phyloP scores from a whole-genome alignment of 2,888 invertebrate species.

The Tetrapedia diversipes region DNA sequence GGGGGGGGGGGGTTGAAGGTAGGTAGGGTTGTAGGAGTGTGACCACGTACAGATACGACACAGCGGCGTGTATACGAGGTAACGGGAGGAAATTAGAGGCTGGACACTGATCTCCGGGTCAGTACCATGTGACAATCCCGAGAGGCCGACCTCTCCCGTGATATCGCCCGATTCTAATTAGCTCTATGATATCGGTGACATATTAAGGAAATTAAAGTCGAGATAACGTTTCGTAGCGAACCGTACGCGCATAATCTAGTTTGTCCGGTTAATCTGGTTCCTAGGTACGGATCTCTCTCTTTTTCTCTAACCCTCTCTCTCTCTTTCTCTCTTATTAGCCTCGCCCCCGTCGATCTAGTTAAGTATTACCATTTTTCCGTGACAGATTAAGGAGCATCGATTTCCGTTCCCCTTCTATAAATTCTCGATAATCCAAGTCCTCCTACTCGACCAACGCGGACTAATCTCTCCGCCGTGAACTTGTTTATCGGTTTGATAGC shows the following conservation, averaged over 20 bases:
- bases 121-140: conserved; percentile 68
- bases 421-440: conserved; percentile 32
- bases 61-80: conserved; percentile 69
- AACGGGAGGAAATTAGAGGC: conserved; percentile 80
- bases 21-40: conserved; percentile 57
- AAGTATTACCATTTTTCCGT: neutral
- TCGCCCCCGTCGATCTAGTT: conserved; percentile 17
- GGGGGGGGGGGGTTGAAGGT: conserved; percentile 14
- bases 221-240: conserved; percentile 53
- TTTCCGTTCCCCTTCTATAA: conserved; percentile 28
- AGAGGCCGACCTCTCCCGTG: conserved; percentile 56
- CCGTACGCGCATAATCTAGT: conserved; percentile 52
- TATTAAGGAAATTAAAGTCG: conserved; percentile 78
- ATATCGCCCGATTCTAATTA: too few relatives aligned
- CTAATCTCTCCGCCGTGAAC: conserved; percentile 47
- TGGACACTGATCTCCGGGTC: conserved; percentile 73
- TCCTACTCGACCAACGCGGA: neutral
- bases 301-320: too few relatives aligned
- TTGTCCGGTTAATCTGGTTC: conserved; percentile 68
- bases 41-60: conserved; percentile 63
- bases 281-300: neutral
- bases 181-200: conserved; percentile 72
- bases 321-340: conserved; percentile 7
- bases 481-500: conserved; percentile 54
- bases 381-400: conserved; percentile 23